Percentiles rank a stretch among this genome's conserved stretches.
Evolutionary conservation across 2,888 invertebrate genomes (phyloP).

Genomic region (Caenorhabditis virilis): DNA sequence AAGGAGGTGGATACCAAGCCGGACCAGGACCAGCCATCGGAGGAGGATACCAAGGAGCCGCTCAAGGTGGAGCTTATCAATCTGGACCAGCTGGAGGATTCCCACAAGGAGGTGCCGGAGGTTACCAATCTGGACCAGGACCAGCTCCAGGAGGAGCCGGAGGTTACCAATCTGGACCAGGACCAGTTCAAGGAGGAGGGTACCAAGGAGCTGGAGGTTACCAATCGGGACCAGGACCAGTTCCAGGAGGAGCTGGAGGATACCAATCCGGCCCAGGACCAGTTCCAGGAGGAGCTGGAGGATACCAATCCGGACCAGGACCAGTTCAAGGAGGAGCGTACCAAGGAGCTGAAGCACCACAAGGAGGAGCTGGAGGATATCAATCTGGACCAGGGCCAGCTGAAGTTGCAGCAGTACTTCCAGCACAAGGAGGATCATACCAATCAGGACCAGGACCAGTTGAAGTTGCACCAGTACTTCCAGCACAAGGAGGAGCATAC

Average conservation of each 20-base stretch:
- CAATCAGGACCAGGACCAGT: constrained; percentile 21
- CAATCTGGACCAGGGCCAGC: constrained; percentile 22
- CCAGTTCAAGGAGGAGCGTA: constrained; percentile 17
- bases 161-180: constrained; percentile 7
- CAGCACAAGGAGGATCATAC: constrained; percentile 27
- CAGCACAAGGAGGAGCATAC: constrained; percentile 22
- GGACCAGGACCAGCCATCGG: constrained; percentile 15
- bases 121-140: constrained; percentile 8
- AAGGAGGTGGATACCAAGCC: too few species aligned
- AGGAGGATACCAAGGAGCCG: constrained; percentile 29
- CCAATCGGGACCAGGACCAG: constrained; percentile 18
- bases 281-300: constrained; percentile 8
- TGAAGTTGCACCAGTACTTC: constrained; percentile 5
- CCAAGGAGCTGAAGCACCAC: constrained; percentile 14
- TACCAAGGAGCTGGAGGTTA: constrained; percentile 10
- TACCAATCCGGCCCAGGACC: not conserved
- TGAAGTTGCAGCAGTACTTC: constrained; percentile 8
- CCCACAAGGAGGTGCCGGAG: constrained; percentile 1
- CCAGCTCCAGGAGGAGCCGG: constrained; percentile 13
- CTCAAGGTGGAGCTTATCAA: constrained; percentile 3
- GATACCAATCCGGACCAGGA: constrained; percentile 21
- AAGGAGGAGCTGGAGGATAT: constrained; percentile 22
- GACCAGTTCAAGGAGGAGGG: constrained; percentile 9
- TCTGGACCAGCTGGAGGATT: constrained; percentile 5
- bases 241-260: constrained; percentile 11